Base-by-base conservation (phyloP, 2,888 invertebrate genomes). In the Polylopha cassiicola region DNA sequence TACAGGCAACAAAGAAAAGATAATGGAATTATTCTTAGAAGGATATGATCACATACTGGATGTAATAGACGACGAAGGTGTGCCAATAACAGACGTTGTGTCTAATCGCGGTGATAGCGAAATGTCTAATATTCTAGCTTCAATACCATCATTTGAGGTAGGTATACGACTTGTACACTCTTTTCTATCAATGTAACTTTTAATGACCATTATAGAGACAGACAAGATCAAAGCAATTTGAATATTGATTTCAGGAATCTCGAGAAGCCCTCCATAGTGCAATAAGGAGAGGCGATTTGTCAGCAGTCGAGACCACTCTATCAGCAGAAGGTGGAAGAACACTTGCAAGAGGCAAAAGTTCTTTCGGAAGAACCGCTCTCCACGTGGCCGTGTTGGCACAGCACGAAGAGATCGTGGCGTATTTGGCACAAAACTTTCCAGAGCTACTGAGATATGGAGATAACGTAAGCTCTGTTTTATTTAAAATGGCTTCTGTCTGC, bases 41-140 rank as follows among this genome's bases (percentile, higher is more conserved):
- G 96, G 96, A 1, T 97, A 96, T 64, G 95, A 95, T 62, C 95
- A 95, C 55, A 92, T 96, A 37, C 71, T 94, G 30, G 95, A 95
- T 61, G 87, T 94, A 3, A 86, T 89, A 2, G 94, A 95, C 58
- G 92, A 92, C 31, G 90, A 89, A 7, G 91, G 90, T 1, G 85
- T 87, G 1, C 79, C 89, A 2, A 91, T 95, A 36, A 69, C 90
- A 2, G 91, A 94, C 36, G 88, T 94, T 3, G 90, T 92, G 0
- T 84, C 88, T 3, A 88, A 89, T 39, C 88, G 92, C 5, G 90
- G 90, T 2, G 90, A 92, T 50, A 80, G 84, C 1, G 88, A 91
- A 11, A 90, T 94, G 46, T 87, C 88, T 4, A 87, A 88, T 27
- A 89, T 95, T 58, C 80, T 96, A 0, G 89, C 90, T 44, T 90